phyloP scores from a whole-genome alignment of 30 jellyfish, hydroid and myxozoan species.

The Rhopilema esculentum region DNA sequence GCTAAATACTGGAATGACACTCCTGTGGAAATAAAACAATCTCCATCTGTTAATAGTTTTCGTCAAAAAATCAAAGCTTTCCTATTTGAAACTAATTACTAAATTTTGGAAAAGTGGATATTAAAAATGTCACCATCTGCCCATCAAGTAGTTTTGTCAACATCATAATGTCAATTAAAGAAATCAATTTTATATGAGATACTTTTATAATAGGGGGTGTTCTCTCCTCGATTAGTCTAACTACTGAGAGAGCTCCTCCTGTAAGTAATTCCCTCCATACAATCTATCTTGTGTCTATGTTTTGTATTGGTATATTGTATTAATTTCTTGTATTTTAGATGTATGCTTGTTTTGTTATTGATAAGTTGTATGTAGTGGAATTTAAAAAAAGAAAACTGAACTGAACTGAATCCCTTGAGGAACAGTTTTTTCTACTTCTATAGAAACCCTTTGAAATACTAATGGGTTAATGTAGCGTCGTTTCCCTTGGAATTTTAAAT shows the following conservation, averaged over 20 bases:
- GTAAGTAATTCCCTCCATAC: slow-evolving; percentile 25
- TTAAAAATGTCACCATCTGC: slow-evolving; percentile 34
- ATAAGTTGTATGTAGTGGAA: neutral
- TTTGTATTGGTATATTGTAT: slow-evolving; percentile 10
- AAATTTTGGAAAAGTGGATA: slow-evolving; percentile 20
- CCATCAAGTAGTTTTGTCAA: slow-evolving; percentile 19
- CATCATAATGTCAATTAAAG: slow-evolving; percentile 13
- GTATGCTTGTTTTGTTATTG: neutral
- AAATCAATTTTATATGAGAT: slow-evolving; percentile 21
- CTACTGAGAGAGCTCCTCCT: slow-evolving; percentile 56
- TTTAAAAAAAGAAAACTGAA: no score
- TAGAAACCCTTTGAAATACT: no score
- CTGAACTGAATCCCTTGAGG: neutral
- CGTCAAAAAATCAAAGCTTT: slow-evolving; percentile 12
- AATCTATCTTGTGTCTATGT: slow-evolving; percentile 31
- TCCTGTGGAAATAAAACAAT: neutral
- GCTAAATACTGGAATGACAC: slow-evolving; percentile 57
- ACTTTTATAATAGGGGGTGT: slow-evolving; percentile 23
- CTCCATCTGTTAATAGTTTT: slow-evolving; percentile 29
- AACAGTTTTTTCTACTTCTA: no score
- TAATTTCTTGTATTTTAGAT: neutral
- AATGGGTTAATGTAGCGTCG: no score
- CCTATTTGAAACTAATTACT: slow-evolving; percentile 22
- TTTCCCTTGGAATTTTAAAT: no score
- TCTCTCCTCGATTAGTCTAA: slow-evolving; percentile 51